Base-by-base conservation (phyloP, 2,113 vertebrate species). In the Typhlomys cinereus region DNA sequence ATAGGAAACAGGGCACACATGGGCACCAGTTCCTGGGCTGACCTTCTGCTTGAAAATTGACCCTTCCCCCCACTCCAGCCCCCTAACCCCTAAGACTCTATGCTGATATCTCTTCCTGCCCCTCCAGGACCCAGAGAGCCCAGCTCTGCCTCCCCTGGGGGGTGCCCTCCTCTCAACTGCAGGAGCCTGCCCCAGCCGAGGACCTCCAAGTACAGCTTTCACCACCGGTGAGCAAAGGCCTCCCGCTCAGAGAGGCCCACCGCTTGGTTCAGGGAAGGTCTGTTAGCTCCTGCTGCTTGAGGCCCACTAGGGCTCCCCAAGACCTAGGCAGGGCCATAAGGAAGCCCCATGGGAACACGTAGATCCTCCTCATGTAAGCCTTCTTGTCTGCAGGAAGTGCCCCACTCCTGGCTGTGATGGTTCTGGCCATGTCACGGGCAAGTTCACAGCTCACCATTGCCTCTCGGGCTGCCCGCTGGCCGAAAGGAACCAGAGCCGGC, bases 361-460 rank as follows among this genome's bases (percentile, higher is more conserved):
- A 25, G 29, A 39, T 57, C 31, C 36, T 50, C 71, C 70, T 71
- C 41, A 15, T 23, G 15, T 7, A 31, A 61, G 54, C 71, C 70
- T 69, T 71, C 71, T 93, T 52, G 84, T 95, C 92, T 92, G 67
- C 96, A 99, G 99, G 98, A 99, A 99, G 97, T 99, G 99, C 97
- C 99, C 99, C 34, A 99, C 99, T 2, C 99, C 99, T 0, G 99
- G 99, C 21, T 99, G 99, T 34, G 99, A 99, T 0, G 99, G 99
- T 54, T 99, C 99, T 20, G 99, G 99, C 62, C 99, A 99, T 0
- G 99, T 99, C 96, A 99, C 99, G 0, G 99, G 99, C 57, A 99
- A 99, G 88, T 99, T 99, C 97, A 99, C 99, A 0, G 99, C 99
- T 27, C 99, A 99, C 97, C 99, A 99, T 97, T 99, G 99, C 98